These are phyloP conservation scores for Hemibagrus wyckioides DNA, from an alignment of 2,113 vertebrate species.

Conservation along the genomic window DNA sequence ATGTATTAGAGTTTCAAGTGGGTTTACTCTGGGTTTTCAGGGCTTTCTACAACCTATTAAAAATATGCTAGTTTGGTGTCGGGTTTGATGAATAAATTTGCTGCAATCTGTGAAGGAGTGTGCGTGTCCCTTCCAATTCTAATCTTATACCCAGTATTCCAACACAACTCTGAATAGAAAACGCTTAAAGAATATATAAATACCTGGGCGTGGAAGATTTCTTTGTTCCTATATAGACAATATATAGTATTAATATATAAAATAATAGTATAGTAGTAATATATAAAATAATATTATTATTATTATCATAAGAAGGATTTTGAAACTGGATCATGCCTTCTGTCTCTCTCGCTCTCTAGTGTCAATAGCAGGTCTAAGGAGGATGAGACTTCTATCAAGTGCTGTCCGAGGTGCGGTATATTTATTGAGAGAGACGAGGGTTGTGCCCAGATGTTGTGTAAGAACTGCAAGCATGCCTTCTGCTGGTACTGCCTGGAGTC, in stretches of 20 bases:
- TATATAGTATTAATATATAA: too few species aligned
- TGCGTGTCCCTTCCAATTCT: neutral
- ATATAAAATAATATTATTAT: neutral
- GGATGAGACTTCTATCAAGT: constrained; percentile 92
- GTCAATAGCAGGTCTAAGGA: constrained; percentile 57
- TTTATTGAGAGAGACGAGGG: constrained; percentile 97
- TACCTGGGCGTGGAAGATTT: neutral
- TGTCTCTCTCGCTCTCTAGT: neutral
- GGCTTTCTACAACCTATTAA: neutral
- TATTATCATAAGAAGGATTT: neutral
- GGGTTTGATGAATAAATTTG: neutral
- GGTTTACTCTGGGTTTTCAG: neutral
- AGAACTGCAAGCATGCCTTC: constrained; percentile 97
- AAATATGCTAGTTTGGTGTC: neutral
- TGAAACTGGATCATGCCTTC: neutral
- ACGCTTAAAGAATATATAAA: neutral
- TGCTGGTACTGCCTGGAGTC: constrained; percentile 99
- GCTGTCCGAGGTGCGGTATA: constrained; percentile 96
- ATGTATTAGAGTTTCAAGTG: neutral
- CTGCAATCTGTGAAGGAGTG: neutral
- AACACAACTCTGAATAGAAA: neutral
- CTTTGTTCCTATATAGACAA: neutral
- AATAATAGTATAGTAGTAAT: too few species aligned
- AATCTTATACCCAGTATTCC: neutral
- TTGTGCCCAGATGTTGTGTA: constrained; percentile 99